Evolutionary conservation across 2,888 invertebrate species (phyloP), one percentile per base, ranked within the genome.

Genomic region (Cryptus viduatorius): DNA sequence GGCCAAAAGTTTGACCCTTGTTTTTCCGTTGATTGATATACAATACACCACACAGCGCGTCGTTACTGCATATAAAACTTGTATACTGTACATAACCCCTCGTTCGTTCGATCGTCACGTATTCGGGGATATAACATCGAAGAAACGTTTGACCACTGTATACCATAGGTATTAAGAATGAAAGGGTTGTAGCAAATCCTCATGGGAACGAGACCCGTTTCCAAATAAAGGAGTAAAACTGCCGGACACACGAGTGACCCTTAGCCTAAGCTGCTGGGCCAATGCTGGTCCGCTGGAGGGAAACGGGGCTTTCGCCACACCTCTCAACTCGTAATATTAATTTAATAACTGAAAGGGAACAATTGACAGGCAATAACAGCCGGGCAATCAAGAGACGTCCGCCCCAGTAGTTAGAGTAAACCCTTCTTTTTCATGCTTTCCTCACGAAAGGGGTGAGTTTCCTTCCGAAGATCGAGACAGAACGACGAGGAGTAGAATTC

Each of bases 361-460:
- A 92, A 93, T 93, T 92, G 93, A 93, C 93, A 92, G 93, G 92
- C 93, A 92, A 93, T 93, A 93, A 93, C 91, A 90, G 90, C 53
- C 78, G 83, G 89, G 90, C 92, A 92, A 93, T 93, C 92, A 91
- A 90, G 89, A 90, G 89, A 89, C 88, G 89, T 89, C 84, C 89
- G 88, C 86, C 86, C 90, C 80, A 84, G 71, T 89, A 87, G 89
- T 89, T 89, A 87, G 86, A 61, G 79, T 14, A 10, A 88, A 90
- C 90, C 89, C 90, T 37, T 37, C 91, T 89, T 90, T 84, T 61
- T 76, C 75, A 42, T 82, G 78, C 67, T 82, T 79, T 79, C 31
- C 65, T 68, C 64, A 29, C 50, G 50, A 81, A 86, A 83, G 78
- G 76, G 75, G 64, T 59, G 31, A 79, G 53, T 68, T 67, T 77